A percentile compares a stretch with the other conserved stretches of the same genome.
Evolutionary conservation across 2,888 invertebrate genomes (phyloP).

Genomic region (Philonicus albiceps): DNA sequence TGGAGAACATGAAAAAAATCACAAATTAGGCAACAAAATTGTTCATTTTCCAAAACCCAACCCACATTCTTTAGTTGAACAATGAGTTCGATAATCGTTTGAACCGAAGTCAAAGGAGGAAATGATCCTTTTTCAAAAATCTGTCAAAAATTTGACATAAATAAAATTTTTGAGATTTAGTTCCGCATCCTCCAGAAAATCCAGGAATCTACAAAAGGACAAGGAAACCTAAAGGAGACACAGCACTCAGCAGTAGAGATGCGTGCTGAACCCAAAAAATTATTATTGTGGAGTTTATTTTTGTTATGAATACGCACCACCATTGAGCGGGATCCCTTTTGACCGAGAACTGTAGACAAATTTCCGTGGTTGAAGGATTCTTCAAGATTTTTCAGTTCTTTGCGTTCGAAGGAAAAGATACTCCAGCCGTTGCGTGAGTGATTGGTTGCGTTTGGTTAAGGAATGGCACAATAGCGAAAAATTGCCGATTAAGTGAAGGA

Average conservation of each 20-base stretch:
- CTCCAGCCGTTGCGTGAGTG: neutral
- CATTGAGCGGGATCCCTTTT: neutral
- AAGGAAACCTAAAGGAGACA: conserved; percentile 1
- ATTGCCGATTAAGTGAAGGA: conserved; percentile 29
- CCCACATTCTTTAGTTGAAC: neutral
- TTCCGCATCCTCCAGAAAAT: conserved; percentile 39
- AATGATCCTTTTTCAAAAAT: neutral
- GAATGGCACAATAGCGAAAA: neutral
- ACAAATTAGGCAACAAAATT: neutral
- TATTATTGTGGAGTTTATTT: conserved; percentile 37
- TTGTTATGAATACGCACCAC: conserved; percentile 4
- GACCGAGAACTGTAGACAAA: neutral
- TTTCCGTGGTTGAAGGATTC: neutral
- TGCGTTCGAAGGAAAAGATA: neutral
- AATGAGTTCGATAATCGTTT: neutral
- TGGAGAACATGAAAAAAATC: neutral
- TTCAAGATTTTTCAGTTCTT: neutral
- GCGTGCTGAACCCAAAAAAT: conserved; percentile 19
- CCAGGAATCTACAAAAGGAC: neutral
- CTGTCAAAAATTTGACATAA: conserved; percentile 44
- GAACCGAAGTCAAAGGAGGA: neutral
- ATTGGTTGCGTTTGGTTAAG: conserved; percentile 24
- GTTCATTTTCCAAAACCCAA: neutral
- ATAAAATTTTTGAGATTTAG: conserved; percentile 41
- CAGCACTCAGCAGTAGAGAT: neutral